phyloP scores from a whole-genome alignment of 2,797 vertebrate genomes.

The Enteromius fasciolatus region DNA sequence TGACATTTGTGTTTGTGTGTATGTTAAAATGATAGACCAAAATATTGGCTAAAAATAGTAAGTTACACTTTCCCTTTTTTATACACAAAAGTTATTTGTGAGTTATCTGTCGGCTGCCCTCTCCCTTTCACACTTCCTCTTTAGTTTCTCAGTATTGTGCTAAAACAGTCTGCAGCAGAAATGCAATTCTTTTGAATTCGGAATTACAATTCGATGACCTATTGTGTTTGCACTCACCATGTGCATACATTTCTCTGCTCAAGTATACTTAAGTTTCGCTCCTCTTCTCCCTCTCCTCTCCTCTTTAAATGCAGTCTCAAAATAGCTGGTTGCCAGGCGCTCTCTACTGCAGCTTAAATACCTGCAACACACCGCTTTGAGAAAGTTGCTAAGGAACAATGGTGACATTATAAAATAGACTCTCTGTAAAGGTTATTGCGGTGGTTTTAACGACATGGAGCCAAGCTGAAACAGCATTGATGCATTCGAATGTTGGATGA shows the following conservation, averaged over 20 bases:
- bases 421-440: conserved; percentile 48
- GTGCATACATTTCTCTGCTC: neutral
- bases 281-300: conserved; percentile 67
- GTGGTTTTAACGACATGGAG: conserved; percentile 26
- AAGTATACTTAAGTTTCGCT: conserved; percentile 22
- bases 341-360: conserved; percentile 46
- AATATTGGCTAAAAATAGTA: neutral
- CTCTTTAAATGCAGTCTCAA: conserved; percentile 63
- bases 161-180: conserved; percentile 6
- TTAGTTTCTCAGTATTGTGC: conserved; percentile 57
- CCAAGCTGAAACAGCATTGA: conserved; percentile 23
- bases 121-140: conserved; percentile 61
- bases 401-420: conserved; percentile 51
- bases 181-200: conserved; percentile 38
- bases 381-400: conserved; percentile 59
- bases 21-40: neutral
- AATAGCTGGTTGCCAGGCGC: conserved; percentile 71
- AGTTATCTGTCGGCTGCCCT: neutral
- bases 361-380: conserved; percentile 36
- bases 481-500: conserved; percentile 28
- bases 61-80: neutral
- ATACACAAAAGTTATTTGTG: neutral
- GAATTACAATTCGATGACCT: conserved; percentile 24
- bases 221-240: conserved; percentile 56
- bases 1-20: no score